Base-by-base conservation (phyloP, 2,888 invertebrate species). In the Ectemnius continuus region DNA sequence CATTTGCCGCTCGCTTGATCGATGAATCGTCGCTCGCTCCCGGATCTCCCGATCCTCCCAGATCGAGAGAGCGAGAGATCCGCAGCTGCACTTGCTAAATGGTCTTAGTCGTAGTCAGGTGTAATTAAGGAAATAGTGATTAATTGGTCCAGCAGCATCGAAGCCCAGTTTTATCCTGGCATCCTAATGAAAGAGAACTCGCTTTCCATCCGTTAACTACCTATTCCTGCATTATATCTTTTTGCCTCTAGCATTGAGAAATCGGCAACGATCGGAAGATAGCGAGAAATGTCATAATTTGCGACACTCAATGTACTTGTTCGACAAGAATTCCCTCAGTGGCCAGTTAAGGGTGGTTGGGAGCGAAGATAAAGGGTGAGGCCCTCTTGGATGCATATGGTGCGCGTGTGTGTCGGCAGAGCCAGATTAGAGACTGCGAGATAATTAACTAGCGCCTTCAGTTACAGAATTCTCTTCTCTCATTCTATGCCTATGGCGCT, bases 371-470 rank as follows among this genome's bases (percentile, higher is more conserved):
- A 47, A 18, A 70, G 72, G 73, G 78, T 70, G 67, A 59, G 64
- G 75, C 76, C 73, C 70, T 68, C 66, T 59, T 80, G 73, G 80
- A 72, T 74, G 79, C 75, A 75, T 48, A 72, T 67, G 79, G 78
- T 88, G 86, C 36, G 88, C 87, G 88, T 89, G 89, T 87, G 87
- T 80, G 88, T 87, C 88, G 89, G 90, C 88, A 84, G 84, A 77
- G 84, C 81, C 85, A 90, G 90, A 91, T 91, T 91, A 91, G 89
- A 91, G 90, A 87, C 87, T 82, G 79, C 79, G 72, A 85, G 88
- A 90, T 91, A 90, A 91, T 91, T 90, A 90, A 91, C 90, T 90
- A 91, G 90, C 89, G 86, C 89, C 88, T 36, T 36, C 36, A 36
- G 8, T 11, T 36, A 36, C 11, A 36, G 36, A 36, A 36, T 36